Evolutionary conservation across 92 coral and sea anemone genomes (phyloP), one percentile per base, ranked within the genome.

Genomic region (Galaxea fascicularis): DNA sequence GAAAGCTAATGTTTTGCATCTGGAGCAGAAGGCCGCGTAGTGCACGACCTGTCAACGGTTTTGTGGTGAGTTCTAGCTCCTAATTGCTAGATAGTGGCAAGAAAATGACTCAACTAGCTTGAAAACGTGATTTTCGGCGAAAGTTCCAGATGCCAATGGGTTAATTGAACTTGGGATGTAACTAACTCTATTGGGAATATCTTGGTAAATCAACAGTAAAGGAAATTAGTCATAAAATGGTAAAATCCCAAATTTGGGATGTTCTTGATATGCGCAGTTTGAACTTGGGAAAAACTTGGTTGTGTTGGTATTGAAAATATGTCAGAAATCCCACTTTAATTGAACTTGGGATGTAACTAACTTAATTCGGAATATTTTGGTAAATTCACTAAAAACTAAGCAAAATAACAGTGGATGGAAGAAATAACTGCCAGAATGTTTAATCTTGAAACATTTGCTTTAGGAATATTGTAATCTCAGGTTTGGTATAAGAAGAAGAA

Each of bases 131-230:
- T n/a, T n/a, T n/a, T n/a, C n/a, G n/a, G n/a, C n/a, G n/a, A n/a
- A n/a, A n/a, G n/a, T n/a, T n/a, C n/a, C n/a, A n/a, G n/a, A n/a
- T n/a, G n/a, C n/a, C n/a, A n/a, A n/a, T n/a, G n/a, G n/a, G n/a
- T n/a, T n/a, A n/a, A n/a, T n/a, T n/a, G n/a, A n/a, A n/a, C n/a
- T n/a, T n/a, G n/a, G n/a, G n/a, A n/a, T n/a, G n/a, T n/a, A n/a
- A n/a, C n/a, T n/a, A n/a, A n/a, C 59, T 72, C 41, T 20, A 39
- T 72, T 72, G 77, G 77, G 59, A 72, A 72, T n/a, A 72, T 72
- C 5, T 72, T 72, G 77, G 77, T n/a, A 72, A 72, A 72, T 14
- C 28, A 25, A 71, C 29, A 22, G 59, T 47, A 15, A n/a, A 47
- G 8, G 21, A 46, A 47, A 21, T 39, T 45, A 24, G 10, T 8